Base-by-base conservation (phyloP, 2,888 invertebrate species). In the Helleia helle region DNA sequence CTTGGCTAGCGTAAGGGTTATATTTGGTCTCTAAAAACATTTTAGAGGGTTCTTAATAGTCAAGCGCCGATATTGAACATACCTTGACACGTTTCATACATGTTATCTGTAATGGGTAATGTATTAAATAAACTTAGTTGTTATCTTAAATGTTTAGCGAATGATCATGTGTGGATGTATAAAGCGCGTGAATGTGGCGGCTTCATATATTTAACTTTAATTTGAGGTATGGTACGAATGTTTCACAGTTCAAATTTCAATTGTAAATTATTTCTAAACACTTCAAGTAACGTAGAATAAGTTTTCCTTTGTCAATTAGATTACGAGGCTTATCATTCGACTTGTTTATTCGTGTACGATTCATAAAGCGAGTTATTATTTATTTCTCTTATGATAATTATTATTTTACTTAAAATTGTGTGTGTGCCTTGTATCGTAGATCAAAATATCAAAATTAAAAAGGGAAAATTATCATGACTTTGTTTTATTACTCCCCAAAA, bases 351-450 rank as follows among this genome's bases (percentile, higher is more conserved):
- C 61, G 34, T 34, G 34, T 34, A 31, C 66, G 70, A 66, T 68
- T 68, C 62, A n/a, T n/a, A 58, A 72, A 70, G 68, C 71, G 70
- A 72, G 70, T 71, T 74, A 73, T 72, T 75, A 79, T 81, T 83
- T 72, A 71, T 57, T 72, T 52, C 47, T 53, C 71, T 75, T 66
- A 62, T 71, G 61, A 71, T 76, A 72, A 72, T 66, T 64, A 72
- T 79, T 76, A 75, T 72, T 81, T 81, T 73, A 76, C 75, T 83
- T 81, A 76, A 80, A 83, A 83, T 83, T 87, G 87, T 88, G 88
- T 87, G 88, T 89, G 89, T 89, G 89, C 89, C 88, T 89, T 89
- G 88, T 89, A 89, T 88, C 76, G 86, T 87, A 86, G 86, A 87
- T 81, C 81, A 86, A 87, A 86, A 87, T 86, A 86, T 85, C 81